Evolutionary conservation across 1,140 invertebrate species (phyloP), one percentile per base, ranked within the genome.

Genomic region (Bombus picipes): DNA sequence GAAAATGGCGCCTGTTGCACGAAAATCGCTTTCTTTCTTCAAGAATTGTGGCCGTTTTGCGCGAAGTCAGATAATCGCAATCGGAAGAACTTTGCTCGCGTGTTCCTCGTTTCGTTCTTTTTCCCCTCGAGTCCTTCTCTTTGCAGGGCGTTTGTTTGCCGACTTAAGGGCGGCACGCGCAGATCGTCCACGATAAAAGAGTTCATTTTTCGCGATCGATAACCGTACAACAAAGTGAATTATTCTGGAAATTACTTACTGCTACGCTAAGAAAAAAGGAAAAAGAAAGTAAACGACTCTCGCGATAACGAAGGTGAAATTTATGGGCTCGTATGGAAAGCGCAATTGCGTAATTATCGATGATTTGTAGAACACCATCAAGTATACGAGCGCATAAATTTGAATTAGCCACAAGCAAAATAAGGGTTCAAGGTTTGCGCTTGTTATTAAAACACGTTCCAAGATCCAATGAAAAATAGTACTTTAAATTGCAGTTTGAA

Each of bases 141-240:
- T 32, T 71, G 6, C 37, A 5, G 37, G 3, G 65, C 32, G 57
- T 81, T 80, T 80, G 83, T 85, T 85, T 81, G 78, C 41, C 34
- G 78, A 81, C 70, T 34, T 65, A 74, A 66, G 59, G 59, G 71
- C 78, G 25, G 59, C 78, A 81, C 57, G 32, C 70, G 41, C 18
- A n/a, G 70, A 73, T 85, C 77, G 34, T 3, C n/a, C 39, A 25
- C 70, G 83, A 85, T 74, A 81, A 66, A 62, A 34, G 43, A 39
- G 83, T 74, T 57, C 18, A 80, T 81, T 81, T 68, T 41, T 59
- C 34, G 12, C 70, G 83, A 81, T 85, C 83, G 41, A 85, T 85
- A 81, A 47, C 15, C 34, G 22, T 47, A 34, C n/a, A 18, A 62
- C 78, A 41, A 81, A 22, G 37, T 28, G 68, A 62, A 85, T 85